phyloP scores from a whole-genome alignment of 2,797 vertebrate species.

The Spinibarbus caldwelli region DNA sequence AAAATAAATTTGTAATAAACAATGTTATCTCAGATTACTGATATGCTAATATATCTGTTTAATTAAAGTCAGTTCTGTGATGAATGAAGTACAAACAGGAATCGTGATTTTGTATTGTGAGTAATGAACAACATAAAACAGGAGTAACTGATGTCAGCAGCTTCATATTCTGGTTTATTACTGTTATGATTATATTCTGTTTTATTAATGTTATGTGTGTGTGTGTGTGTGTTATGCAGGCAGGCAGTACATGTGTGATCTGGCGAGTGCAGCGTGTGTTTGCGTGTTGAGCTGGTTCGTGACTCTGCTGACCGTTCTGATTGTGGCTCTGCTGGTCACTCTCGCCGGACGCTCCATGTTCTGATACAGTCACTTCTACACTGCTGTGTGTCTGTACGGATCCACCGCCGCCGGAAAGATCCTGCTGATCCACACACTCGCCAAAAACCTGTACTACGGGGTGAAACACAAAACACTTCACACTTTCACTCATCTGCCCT shows the following conservation, averaged over 20 bases:
- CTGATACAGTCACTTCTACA: conserved; percentile 94
- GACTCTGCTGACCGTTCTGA: conserved; percentile 83
- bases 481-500: not conserved
- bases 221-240: conserved; percentile 66
- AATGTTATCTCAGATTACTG: not conserved
- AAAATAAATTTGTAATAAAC: too few species aligned
- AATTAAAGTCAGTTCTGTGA: not conserved
- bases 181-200: too few species aligned
- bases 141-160: not conserved
- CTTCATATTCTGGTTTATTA: not conserved
- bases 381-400: conserved; percentile 89
- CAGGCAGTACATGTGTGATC: conserved; percentile 79
- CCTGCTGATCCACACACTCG: conserved; percentile 87
- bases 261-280: conserved; percentile 82
- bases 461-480: conserved; percentile 74
- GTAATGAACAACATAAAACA: too few species aligned
- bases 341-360: conserved; percentile 89
- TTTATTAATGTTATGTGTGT: too few species aligned
- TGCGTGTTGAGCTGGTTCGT: conserved; percentile 85
- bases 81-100: not conserved
- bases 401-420: conserved; percentile 83
- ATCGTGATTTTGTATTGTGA: not conserved
- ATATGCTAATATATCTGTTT: not conserved
- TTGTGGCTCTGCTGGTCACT: conserved; percentile 87
- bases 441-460: conserved; percentile 90